phyloP scores from a whole-genome alignment of 2,113 vertebrate species.

The Chrysochloris asiatica region DNA sequence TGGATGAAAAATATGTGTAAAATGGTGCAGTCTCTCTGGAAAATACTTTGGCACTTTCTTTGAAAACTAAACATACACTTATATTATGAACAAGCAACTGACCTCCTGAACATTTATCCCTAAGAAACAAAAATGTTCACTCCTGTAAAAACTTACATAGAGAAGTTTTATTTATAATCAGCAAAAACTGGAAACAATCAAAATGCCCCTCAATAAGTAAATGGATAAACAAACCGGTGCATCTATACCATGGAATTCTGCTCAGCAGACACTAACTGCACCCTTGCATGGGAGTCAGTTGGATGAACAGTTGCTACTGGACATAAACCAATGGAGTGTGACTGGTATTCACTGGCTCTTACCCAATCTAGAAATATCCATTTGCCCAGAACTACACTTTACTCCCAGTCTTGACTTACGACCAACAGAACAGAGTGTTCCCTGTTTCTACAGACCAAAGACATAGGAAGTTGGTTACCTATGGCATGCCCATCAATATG shows the following conservation, averaged over 20 bases:
- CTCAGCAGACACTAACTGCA: neutral
- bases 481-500: constrained; percentile 73
- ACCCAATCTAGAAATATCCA: too few relatives aligned
- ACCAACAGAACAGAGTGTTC: constrained; percentile 81
- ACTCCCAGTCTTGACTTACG: constrained; percentile 60
- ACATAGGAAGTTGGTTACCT: constrained; percentile 70
- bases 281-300: constrained; percentile 24
- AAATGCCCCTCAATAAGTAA: neutral
- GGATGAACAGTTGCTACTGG: neutral
- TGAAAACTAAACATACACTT: neutral
- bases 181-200: neutral
- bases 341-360: constrained; percentile 61
- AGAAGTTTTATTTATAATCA: neutral
- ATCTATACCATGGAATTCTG: neutral
- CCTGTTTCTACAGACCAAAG: constrained; percentile 78
- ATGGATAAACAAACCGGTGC: neutral
- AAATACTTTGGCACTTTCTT: neutral
- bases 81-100: neutral
- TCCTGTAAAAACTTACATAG: too few relatives aligned
- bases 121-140: neutral
- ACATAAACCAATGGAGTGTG: neutral
- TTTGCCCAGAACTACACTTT: constrained; percentile 67
- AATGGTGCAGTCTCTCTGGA: neutral
- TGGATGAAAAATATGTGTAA: neutral
- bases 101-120: neutral